These are phyloP conservation scores for Syrphus vitripennis DNA, from an alignment of 2,888 invertebrate genomes.

Conservation along the genomic window DNA sequence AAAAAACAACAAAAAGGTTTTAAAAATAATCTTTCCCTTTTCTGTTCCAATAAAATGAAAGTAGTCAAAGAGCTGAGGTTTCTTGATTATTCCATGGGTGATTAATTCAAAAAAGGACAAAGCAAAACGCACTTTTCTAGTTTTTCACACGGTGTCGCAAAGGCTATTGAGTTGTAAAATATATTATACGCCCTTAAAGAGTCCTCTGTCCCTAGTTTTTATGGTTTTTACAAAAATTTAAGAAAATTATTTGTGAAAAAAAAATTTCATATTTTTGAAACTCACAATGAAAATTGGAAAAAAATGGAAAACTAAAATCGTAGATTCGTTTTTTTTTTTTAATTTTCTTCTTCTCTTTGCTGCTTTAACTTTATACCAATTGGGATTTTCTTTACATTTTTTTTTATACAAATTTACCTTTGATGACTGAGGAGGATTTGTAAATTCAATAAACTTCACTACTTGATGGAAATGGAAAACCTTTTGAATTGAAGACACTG, in stretches of 20 bases:
- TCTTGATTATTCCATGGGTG: slow-evolving; percentile 10
- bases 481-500: too few species aligned
- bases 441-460: slow-evolving; percentile 28
- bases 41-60: background rate
- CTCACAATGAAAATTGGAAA: background rate
- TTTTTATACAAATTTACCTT: slow-evolving; percentile 6
- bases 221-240: too few species aligned
- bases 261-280: background rate
- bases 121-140: slow-evolving; percentile 15
- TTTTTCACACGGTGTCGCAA: slow-evolving; percentile 2
- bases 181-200: slow-evolving; percentile 41
- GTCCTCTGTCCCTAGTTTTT: background rate
- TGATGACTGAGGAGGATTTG: slow-evolving; percentile 14
- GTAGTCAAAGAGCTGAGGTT: background rate
- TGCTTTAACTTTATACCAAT: slow-evolving; percentile 5
- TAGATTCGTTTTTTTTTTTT: slow-evolving; percentile 5
- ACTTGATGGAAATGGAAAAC: slow-evolving; percentile 31
- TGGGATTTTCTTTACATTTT: slow-evolving; percentile 33
- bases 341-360: background rate
- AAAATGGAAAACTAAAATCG: slow-evolving; percentile 22
- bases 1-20: background rate
- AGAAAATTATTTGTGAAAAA: background rate
- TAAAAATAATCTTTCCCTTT: background rate
- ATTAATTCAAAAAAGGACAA: slow-evolving; percentile 27
- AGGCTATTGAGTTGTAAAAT: background rate